Conservation (phyloP, 2,797 vertebrate genomes). For the Choloepus didactylus region DNA sequence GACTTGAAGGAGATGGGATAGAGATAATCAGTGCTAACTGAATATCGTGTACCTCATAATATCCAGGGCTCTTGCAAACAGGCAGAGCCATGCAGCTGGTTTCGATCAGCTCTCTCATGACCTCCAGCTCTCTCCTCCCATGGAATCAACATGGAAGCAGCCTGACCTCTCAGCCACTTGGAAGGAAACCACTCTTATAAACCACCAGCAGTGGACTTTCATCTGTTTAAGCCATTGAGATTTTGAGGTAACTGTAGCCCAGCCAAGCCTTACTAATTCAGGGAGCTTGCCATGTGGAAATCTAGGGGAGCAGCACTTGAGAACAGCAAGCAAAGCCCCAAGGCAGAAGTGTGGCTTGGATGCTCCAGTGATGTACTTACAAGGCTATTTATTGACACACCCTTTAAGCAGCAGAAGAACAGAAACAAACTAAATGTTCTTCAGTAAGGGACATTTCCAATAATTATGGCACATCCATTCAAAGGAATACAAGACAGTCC, state of each 20-base stretch:
- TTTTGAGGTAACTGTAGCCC: not conserved
- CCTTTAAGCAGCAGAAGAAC: not conserved
- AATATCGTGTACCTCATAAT: not conserved
- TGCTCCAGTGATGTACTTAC: not conserved
- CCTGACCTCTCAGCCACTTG: not conserved
- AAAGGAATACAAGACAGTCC: not conserved
- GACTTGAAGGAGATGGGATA: not conserved
- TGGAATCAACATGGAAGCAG: not conserved
- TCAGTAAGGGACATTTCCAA: constrained; percentile 15
- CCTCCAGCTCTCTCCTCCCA: not conserved
- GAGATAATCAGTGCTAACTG: not conserved
- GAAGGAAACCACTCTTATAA: not conserved
- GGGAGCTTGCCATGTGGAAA: not conserved
- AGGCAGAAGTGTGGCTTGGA: not conserved
- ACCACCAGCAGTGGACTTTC: not conserved
- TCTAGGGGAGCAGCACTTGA: not conserved
- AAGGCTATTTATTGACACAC: not conserved
- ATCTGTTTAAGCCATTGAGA: not conserved
- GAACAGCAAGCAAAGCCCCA: not conserved
- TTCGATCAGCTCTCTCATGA: not conserved
- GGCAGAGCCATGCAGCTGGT: not conserved
- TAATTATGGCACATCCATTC: not conserved
- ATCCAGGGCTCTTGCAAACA: not conserved
- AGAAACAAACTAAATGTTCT: constrained; percentile 22
- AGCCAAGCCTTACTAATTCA: not conserved